phyloP scores from a whole-genome alignment of 2,797 vertebrate genomes.

The Nasua narica region DNA sequence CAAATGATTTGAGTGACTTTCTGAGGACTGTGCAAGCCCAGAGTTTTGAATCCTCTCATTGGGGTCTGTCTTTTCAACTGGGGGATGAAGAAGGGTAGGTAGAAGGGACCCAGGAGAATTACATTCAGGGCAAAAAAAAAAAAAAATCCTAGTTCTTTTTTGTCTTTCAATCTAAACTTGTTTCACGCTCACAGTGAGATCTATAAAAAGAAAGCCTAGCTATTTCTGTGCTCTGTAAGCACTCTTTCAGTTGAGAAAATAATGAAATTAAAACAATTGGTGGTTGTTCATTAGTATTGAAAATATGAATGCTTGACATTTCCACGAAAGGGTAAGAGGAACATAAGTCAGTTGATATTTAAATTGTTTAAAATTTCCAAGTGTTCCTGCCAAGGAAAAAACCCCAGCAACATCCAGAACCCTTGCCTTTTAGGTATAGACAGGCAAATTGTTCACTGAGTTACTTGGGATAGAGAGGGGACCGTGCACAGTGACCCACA shows the following conservation, averaged over 20 bases:
- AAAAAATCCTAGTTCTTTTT: not conserved
- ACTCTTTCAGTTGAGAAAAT: constrained; percentile 70
- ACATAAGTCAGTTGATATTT: constrained; percentile 71
- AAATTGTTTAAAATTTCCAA: constrained; percentile 73
- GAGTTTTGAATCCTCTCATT: not conserved
- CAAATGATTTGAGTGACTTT: not conserved
- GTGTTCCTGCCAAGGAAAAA: constrained; percentile 57
- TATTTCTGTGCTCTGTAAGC: constrained; percentile 65
- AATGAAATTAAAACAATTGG: constrained; percentile 76
- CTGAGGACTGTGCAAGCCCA: not conserved
- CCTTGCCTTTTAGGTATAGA: constrained; percentile 69
- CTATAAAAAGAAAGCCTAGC: constrained; percentile 66
- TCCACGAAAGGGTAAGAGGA: constrained; percentile 66
- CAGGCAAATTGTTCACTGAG: constrained; percentile 30
- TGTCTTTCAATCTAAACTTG: constrained; percentile 54
- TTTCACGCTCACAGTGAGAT: constrained; percentile 59
- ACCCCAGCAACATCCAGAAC: not conserved
- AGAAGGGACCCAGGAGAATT: constrained; percentile 25
- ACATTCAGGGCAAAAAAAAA: not conserved
- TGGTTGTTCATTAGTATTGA: constrained; percentile 76
- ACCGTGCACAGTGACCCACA: not conserved
- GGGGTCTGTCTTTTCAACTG: not conserved
- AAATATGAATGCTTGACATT: constrained; percentile 77
- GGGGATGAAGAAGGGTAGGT: not conserved
- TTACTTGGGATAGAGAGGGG: not conserved